Conservation (phyloP, 2,888 invertebrate species). For the Dusona sp. region DNA sequence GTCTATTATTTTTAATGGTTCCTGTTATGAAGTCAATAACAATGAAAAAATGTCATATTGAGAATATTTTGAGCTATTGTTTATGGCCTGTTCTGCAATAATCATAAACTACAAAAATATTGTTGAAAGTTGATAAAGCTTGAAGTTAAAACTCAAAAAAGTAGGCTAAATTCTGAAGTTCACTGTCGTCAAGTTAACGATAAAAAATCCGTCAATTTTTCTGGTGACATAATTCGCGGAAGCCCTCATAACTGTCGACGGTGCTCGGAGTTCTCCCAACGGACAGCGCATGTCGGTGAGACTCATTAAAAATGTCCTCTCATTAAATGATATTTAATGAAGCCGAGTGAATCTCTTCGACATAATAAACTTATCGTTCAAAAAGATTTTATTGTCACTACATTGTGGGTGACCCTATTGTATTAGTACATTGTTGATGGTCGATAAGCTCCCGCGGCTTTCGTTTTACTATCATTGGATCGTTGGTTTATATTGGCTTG, state of each 20-base stretch:
- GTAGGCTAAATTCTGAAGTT: not conserved
- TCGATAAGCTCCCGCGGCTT: slow-evolving; percentile 16
- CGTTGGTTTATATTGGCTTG: not conserved
- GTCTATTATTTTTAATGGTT: no score
- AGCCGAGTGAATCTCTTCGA: not conserved
- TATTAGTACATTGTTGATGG: slow-evolving; percentile 1
- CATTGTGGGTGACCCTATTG: not conserved
- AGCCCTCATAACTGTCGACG: not conserved
- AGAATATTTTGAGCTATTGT: not conserved
- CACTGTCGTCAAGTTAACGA: not conserved
- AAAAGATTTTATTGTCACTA: slow-evolving; percentile 1
- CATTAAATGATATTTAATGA: slow-evolving; percentile 16
- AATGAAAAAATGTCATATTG: no score
- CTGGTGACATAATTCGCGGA: not conserved
- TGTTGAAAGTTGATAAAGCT: not conserved
- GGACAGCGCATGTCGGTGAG: not conserved
- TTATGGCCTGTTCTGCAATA: not conserved
- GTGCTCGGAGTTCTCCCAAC: slow-evolving; percentile 10
- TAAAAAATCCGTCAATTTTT: not conserved
- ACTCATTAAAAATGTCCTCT: slow-evolving; percentile 40
- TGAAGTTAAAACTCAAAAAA: not conserved
- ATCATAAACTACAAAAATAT: not conserved
- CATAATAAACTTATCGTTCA: slow-evolving; percentile 17
- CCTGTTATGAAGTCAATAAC: no score
- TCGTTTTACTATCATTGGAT: slow-evolving; percentile 23